Percentiles rank a stretch among this genome's conserved stretches.
These are phyloP conservation scores for Deilephila elpenor DNA, from an alignment of 2,888 invertebrate genomes.

Conservation along the genomic window DNA sequence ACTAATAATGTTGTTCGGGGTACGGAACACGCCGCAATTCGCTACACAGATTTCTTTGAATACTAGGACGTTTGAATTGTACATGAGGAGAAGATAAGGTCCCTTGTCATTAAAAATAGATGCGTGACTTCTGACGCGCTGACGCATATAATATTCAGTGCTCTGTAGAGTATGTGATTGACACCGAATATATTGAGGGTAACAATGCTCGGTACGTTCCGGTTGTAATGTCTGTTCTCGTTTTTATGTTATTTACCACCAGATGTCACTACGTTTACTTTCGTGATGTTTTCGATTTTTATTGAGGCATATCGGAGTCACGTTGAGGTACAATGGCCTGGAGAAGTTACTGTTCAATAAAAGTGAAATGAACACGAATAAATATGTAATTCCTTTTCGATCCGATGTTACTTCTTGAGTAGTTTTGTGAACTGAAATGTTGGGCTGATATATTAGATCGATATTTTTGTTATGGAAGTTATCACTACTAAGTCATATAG, in stretches of 20 bases:
- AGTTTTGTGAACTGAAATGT: too few relatives aligned
- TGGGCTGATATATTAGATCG: too few relatives aligned
- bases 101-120: conserved; percentile 55
- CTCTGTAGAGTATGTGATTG: conserved; percentile 55
- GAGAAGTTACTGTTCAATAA: background rate
- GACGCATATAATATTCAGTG: conserved; percentile 49
- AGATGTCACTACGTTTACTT: conserved; percentile 22
- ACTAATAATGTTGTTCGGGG: conserved; percentile 20
- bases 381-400: too few relatives aligned
- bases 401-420: too few relatives aligned
- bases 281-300: background rate
- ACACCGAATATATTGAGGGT: conserved; percentile 43
- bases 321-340: background rate
- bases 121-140: conserved; percentile 41
- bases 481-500: too few relatives aligned
- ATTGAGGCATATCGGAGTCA: background rate
- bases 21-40: conserved; percentile 20
- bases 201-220: conserved; percentile 30
- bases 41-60: conserved; percentile 27
- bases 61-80: conserved; percentile 43
- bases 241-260: conserved; percentile 27
- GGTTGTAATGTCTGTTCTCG: conserved; percentile 24
- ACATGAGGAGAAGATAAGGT: conserved; percentile 39
- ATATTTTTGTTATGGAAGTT: too few relatives aligned
- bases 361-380: background rate